Percentiles rank a stretch among this genome's conserved stretches.
These are phyloP conservation scores for Cheirogaleus major DNA, from an alignment of 2,797 vertebrate species.

Conservation along the genomic window DNA sequence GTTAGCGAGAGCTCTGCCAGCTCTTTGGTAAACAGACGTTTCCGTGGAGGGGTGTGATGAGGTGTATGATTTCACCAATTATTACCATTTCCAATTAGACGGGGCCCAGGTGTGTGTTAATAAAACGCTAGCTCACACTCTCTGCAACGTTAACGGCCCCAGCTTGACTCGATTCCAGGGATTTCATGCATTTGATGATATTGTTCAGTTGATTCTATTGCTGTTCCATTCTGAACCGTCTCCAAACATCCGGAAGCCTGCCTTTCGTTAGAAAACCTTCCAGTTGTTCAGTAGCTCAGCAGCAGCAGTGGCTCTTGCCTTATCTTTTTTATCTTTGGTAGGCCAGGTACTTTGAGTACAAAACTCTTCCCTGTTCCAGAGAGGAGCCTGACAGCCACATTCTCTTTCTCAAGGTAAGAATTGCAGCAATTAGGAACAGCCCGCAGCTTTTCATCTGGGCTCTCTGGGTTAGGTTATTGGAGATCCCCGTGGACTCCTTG, in stretches of 20 bases:
- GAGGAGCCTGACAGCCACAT: neutral
- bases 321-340: constrained; percentile 44
- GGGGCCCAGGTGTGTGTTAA: constrained; percentile 56
- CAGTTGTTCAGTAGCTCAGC: neutral
- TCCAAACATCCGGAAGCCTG: constrained; percentile 31
- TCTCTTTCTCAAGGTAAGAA: constrained; percentile 44
- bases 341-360: neutral
- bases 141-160: neutral
- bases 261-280: constrained; percentile 49
- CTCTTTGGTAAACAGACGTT: constrained; percentile 63
- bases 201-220: neutral
- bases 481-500: neutral
- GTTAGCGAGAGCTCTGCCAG: constrained; percentile 54
- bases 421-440: neutral
- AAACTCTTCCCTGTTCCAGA: neutral
- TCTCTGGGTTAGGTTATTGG: neutral
- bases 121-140: constrained; percentile 56
- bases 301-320: neutral
- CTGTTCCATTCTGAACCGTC: neutral
- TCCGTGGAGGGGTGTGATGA: constrained; percentile 58
- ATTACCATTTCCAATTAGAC: constrained; percentile 64
- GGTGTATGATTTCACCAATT: constrained; percentile 59
- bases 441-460: neutral
- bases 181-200: neutral
- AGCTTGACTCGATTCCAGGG: constrained; percentile 51